Evolutionary conservation across 1,140 invertebrate species (phyloP).

Genomic region (Brachionus calyciflorus): DNA sequence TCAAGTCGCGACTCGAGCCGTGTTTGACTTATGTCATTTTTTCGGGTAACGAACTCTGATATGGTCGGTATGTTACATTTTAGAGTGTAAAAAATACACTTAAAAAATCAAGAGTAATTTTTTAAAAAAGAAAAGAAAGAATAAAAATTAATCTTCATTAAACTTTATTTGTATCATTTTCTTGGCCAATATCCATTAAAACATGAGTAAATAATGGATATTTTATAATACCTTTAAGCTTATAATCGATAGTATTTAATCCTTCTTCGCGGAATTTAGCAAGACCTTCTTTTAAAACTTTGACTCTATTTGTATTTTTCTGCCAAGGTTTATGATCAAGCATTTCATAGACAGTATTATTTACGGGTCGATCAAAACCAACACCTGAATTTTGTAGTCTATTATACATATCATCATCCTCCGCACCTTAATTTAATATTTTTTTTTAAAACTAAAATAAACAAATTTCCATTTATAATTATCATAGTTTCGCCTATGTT

Average conservation of each 20-base stretch:
- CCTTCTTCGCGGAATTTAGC: constrained; percentile 62
- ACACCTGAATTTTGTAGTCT: neutral
- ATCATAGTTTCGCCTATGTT: too few species aligned
- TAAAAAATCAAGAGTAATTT: too few species aligned
- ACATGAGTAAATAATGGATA: constrained; percentile 61
- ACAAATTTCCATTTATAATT: neutral
- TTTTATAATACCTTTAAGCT: constrained; percentile 53
- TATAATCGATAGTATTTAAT: constrained; percentile 62
- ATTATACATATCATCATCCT: constrained; percentile 38
- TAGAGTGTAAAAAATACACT: too few species aligned
- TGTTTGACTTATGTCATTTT: too few species aligned
- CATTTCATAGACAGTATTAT: neutral
- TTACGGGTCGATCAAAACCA: neutral
- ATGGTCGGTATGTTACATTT: too few species aligned
- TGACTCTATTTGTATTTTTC: constrained; percentile 47
- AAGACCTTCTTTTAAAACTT: constrained; percentile 61
- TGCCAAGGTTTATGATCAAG: neutral
- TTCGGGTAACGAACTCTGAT: too few species aligned
- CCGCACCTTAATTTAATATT: neutral
- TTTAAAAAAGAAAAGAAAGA: too few species aligned
- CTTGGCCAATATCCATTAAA: constrained; percentile 61
- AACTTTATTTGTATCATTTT: neutral
- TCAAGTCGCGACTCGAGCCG: too few species aligned
- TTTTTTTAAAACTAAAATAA: neutral
- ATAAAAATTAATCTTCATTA: too few species aligned